These are phyloP conservation scores for Brachylomia viminalis DNA, from an alignment of 2,888 invertebrate genomes.

Conservation along the genomic window DNA sequence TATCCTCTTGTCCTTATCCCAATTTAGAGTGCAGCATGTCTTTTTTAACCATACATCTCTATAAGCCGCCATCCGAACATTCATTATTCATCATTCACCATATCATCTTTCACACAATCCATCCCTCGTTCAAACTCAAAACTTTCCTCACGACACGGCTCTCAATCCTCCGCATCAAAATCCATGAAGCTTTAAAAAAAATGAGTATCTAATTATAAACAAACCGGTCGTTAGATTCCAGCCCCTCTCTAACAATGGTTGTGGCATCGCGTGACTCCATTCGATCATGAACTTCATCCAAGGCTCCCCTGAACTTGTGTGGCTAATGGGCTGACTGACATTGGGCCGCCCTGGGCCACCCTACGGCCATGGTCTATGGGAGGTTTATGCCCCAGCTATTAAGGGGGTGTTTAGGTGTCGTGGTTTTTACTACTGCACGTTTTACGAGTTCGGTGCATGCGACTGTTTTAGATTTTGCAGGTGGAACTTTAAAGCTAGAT, in stretches of 20 bases:
- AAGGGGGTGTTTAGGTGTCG: conserved; percentile 34
- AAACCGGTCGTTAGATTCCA: conserved; percentile 39
- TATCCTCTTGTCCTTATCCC: too few relatives aligned
- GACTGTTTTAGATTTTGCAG: conserved; percentile 18
- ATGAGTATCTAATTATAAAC: conserved; percentile 32
- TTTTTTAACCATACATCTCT: not conserved
- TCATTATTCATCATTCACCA: not conserved
- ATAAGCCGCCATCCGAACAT: too few relatives aligned
- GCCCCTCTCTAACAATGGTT: conserved; percentile 34
- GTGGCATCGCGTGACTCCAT: conserved; percentile 59
- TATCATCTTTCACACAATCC: not conserved
- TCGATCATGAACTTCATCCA: conserved; percentile 66
- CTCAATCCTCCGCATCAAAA: not conserved
- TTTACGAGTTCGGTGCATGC: conserved; percentile 45
- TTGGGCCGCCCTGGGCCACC: conserved; percentile 64
- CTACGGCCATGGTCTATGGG: conserved; percentile 48
- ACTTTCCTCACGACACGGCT: not conserved
- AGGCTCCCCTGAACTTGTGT: conserved; percentile 66
- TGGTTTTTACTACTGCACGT: conserved; percentile 29
- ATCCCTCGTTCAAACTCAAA: not conserved
- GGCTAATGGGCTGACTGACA: conserved; percentile 61
- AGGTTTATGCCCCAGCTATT: conserved; percentile 51
- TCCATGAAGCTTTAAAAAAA: conserved; percentile 2
- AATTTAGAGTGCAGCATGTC: not conserved
- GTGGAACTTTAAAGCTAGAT: conserved; percentile 11